A percentile compares a stretch with the other conserved stretches of the same genome.
Conservation (phyloP, 2,797 vertebrate genomes). For the Catostomus latipinnis region DNA sequence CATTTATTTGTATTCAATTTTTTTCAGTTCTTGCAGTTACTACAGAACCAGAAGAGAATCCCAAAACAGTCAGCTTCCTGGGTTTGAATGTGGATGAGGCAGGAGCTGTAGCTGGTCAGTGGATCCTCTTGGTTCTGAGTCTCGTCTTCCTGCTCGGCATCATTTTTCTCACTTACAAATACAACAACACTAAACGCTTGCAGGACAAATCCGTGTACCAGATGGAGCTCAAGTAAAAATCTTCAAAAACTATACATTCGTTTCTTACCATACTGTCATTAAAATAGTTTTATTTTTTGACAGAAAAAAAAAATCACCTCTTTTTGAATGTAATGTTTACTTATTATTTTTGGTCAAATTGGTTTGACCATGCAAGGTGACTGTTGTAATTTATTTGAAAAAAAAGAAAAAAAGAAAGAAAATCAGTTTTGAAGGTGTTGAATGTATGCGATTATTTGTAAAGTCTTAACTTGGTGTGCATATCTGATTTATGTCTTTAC, state of each 20-base stretch:
- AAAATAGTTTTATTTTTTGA: constrained; percentile 5
- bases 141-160: constrained; percentile 80
- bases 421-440: constrained; percentile 52
- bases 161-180: constrained; percentile 77
- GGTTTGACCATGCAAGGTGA: constrained; percentile 85
- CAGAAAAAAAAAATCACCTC: constrained; percentile 58
- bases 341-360: constrained; percentile 75
- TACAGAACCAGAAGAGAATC: constrained; percentile 15
- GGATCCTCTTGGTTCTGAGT: constrained; percentile 85
- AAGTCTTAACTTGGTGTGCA: constrained; percentile 64
- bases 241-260: background rate
- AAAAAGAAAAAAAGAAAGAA: constrained; percentile 56
- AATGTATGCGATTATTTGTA: constrained; percentile 70
- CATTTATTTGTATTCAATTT: no score
- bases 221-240: constrained; percentile 83
- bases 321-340: constrained; percentile 71
- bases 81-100: constrained; percentile 80
- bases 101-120: constrained; percentile 83
- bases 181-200: constrained; percentile 72
- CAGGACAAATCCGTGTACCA: constrained; percentile 80
- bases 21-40: constrained; percentile 1
- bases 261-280: constrained; percentile 17
- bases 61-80: constrained; percentile 77
- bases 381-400: constrained; percentile 83
- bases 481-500: constrained; percentile 65